Conservation (phyloP, 2,113 vertebrate genomes). For the Panthera leo region DNA sequence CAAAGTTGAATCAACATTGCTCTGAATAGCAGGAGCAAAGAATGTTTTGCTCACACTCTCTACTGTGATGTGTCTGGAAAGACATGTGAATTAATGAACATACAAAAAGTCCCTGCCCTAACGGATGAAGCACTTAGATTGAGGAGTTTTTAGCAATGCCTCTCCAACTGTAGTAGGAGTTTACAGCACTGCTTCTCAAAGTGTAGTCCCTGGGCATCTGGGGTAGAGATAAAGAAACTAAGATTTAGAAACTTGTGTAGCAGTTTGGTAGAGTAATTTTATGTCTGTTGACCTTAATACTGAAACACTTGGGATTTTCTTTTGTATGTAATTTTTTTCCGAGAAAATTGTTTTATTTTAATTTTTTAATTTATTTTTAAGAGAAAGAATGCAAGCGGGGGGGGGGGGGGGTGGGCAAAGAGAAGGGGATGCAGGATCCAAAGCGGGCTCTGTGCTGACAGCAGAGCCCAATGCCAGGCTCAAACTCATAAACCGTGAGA, state of each 20-base stretch:
- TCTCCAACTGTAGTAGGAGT: neutral
- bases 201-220: neutral
- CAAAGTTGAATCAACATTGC: neutral
- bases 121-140: neutral
- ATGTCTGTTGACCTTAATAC: neutral
- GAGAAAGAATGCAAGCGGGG: no score
- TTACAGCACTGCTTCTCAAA: neutral
- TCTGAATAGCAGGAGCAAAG: neutral
- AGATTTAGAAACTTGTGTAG: constrained; percentile 12
- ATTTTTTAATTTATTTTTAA: neutral
- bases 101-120: neutral
- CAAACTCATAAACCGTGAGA: no score
- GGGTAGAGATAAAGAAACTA: neutral
- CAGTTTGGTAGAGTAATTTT: neutral
- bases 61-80: neutral
- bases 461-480: no score
- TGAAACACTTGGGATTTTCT: constrained; percentile 15
- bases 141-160: neutral
- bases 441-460: no score
- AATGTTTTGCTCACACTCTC: neutral
- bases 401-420: no score
- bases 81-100: constrained; percentile 4
- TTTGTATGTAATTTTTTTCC: neutral
- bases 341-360: neutral
- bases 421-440: no score